Percentiles rank a stretch among this genome's conserved stretches.
phyloP scores from a whole-genome alignment of 2,888 invertebrate genomes.

The Hyposoter dolosus region DNA sequence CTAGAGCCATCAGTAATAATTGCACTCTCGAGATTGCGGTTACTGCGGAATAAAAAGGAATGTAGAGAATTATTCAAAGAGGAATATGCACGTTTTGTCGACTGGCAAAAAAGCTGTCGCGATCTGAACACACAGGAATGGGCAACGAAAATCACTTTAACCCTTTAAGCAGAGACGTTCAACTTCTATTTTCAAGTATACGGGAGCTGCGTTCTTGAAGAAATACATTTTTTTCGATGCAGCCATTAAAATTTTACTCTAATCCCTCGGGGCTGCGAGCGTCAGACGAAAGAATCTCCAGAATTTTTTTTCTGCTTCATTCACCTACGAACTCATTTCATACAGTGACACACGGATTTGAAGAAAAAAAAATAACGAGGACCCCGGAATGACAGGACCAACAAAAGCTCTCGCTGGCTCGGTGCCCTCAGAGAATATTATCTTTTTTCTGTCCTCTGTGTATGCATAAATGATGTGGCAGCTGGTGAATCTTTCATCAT shows the following conservation, averaged over 20 bases:
- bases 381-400: constrained; percentile 42
- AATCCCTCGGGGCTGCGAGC: constrained; percentile 52
- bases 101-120: neutral
- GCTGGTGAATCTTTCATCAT: constrained; percentile 37
- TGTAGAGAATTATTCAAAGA: neutral
- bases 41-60: neutral
- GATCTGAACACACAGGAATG: neutral
- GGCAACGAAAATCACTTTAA: neutral
- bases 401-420: constrained; percentile 53
- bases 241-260: constrained; percentile 58
- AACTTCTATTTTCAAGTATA: constrained; percentile 5
- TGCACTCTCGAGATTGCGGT: neutral
- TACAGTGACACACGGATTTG: neutral
- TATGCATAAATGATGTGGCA: constrained; percentile 37
- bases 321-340: constrained; percentile 33
- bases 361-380: constrained; percentile 48
- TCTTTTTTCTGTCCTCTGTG: constrained; percentile 19
- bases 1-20: neutral
- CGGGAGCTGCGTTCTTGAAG: constrained; percentile 17
- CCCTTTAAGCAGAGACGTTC: neutral
- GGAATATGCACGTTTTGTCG: neutral
- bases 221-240: constrained; percentile 40
- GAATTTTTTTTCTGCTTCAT: constrained; percentile 43
- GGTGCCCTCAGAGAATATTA: constrained; percentile 42
- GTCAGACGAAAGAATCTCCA: neutral